Conservation (phyloP, 2,797 vertebrate genomes). For the Streptopelia turtur region DNA sequence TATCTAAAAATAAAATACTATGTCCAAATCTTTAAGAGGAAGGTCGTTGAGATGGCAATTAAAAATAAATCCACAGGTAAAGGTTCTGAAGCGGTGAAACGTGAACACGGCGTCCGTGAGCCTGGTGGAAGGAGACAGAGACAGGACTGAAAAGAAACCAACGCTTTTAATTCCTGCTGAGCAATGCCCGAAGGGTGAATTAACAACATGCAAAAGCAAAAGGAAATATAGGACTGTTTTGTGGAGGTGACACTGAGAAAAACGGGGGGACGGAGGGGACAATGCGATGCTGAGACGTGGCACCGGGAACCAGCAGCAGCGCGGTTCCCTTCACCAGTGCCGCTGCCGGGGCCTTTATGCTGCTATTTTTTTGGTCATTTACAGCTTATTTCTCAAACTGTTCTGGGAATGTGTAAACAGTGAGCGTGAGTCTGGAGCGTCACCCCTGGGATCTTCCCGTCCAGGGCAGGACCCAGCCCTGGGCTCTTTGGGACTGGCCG, state of each 20-base stretch:
- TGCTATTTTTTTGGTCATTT: not conserved
- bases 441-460: not conserved
- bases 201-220: slow-evolving; percentile 35
- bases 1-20: slow-evolving; percentile 60
- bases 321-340: not conserved
- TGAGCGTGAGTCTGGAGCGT: not conserved
- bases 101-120: not conserved
- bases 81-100: not conserved
- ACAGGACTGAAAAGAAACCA: slow-evolving; percentile 11
- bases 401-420: not conserved
- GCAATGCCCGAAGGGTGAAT: not conserved
- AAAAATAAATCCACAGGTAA: not conserved
- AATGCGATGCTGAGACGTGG: not conserved
- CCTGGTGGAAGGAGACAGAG: not conserved
- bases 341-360: not conserved
- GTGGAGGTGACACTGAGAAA: not conserved
- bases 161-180: slow-evolving; percentile 54
- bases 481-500: not conserved
- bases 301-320: not conserved
- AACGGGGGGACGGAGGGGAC: not conserved
- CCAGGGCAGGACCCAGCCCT: not conserved
- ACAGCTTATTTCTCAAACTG: not conserved
- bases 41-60: not conserved
- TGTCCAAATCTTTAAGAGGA: slow-evolving; percentile 46
- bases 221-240: not conserved